Evolutionary conservation across 2,888 invertebrate genomes (phyloP), one percentile per base, ranked within the genome.

Genomic region (Eupithecia subumbrata): DNA sequence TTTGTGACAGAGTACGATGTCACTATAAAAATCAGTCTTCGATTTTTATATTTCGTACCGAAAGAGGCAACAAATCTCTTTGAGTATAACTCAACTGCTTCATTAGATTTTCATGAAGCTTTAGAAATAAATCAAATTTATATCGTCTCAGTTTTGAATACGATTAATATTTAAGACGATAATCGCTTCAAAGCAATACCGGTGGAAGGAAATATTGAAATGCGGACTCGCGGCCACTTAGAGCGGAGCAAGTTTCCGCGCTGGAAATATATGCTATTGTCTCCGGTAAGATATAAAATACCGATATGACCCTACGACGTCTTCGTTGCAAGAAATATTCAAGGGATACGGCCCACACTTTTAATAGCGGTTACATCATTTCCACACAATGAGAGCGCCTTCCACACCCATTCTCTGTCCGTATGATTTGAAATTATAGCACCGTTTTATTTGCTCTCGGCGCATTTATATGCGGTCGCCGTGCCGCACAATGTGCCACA

Each of bases 361-460:
- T 94, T 95, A 94, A 95, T 95, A 94, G 95, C 90, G 92, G 94
- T 94, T 94, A 94, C 95, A 95, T 94, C 93, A 95, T 95, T 95
- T 95, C 95, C 95, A 95, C 95, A 95, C 95, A 95, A 95, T 95
- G 94, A 94, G 93, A 93, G 90, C 92, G 92, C 91, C 92, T 93
- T 95, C 95, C 95, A 95, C 95, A 94, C 95, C 95, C 95, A 95
- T 94, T 95, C 95, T 95, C 94, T 94, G 95, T 95, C 94, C 94
- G 92, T 94, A 95, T 94, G 95, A 95, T 95, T 95, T 95, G 95
- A 95, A 94, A 95, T 95, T 95, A 94, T 95, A 94, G 94, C 95
- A 94, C 94, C 93, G 91, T 94, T 95, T 95, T 95, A 94, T 95
- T 94, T 94, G 95, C 93, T 94, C 94, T 92, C 88, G 85, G 87